phyloP scores from a whole-genome alignment of 2,113 vertebrate genomes.

The Protobothrops mucrosquamatus region DNA sequence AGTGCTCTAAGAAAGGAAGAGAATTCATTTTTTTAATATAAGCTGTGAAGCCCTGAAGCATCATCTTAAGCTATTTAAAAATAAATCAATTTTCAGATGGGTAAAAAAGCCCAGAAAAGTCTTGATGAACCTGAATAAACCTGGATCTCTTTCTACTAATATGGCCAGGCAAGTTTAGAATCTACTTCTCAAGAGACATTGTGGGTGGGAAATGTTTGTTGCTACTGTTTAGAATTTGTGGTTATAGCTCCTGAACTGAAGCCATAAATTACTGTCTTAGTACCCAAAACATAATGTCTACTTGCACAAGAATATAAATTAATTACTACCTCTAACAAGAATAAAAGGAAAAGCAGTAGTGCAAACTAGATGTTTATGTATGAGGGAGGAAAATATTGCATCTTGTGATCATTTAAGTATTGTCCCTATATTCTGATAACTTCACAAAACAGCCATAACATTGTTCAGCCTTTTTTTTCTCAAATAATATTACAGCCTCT shows the following conservation, averaged over 20 bases:
- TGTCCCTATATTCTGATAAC: conserved; percentile 49
- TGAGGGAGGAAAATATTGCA: conserved; percentile 35
- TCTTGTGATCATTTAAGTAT: conserved; percentile 35
- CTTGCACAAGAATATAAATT: conserved; percentile 42
- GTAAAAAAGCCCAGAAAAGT: conserved; percentile 38
- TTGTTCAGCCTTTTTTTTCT: conserved; percentile 31
- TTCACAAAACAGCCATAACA: conserved; percentile 30
- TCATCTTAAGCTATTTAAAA: conserved; percentile 58
- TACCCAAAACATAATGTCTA: conserved; percentile 20
- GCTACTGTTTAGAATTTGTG: conserved; percentile 40
- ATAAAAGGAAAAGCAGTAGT: conserved; percentile 45
- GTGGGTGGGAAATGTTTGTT: conserved; percentile 12
- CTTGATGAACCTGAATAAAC: conserved; percentile 37
- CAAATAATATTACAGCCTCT: conserved; percentile 41
- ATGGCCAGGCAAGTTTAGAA: conserved; percentile 13
- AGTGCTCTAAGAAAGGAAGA: conserved; percentile 57
- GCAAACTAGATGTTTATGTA: conserved; percentile 25
- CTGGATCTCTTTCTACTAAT: conserved; percentile 17
- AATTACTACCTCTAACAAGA: conserved; percentile 38
- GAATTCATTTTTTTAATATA: conserved; percentile 67
- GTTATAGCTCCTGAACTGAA: conserved; percentile 13
- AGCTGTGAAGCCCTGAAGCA: conserved; percentile 55
- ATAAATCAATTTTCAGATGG: conserved; percentile 65
- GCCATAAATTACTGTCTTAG: conserved; percentile 37
- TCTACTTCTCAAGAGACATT: conserved; percentile 23